Base-by-base conservation (phyloP, 2,888 invertebrate species). In the Ellobium chinense region DNA sequence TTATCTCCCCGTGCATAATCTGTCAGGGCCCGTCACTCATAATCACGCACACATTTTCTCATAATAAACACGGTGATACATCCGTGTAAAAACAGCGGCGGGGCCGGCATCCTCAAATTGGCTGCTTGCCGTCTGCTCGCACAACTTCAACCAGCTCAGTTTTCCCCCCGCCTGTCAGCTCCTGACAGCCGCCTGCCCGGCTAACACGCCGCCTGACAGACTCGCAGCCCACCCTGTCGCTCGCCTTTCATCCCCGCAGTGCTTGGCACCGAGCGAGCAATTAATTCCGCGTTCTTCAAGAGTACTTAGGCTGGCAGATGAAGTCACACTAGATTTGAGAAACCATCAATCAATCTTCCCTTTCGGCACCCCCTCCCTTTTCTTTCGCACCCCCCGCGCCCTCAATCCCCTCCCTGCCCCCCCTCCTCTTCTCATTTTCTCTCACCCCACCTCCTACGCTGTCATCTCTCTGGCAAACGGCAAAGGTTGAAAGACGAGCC, bases 241-340 rank as follows among this genome's bases (percentile, higher is more conserved):
- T 78, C 39, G 70, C 34, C 72, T 70, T 78, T 63, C 63, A 70
- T 72, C 78, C 70, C 68, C 39, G 39, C 27, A 21, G 77, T 39
- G 77, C 77, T 39, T 31, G 78, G 78, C 78, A 70, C 78, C 78
- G 31, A 60, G 78, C 63, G 63, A 62, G 78, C 78, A 78, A 78
- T 78, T 78, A 78, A 78, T 78, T 78, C 78, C 60, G 34, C 78
- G 78, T 62, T 78, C 78, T 63, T 78, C 62, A 63, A 70, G 70
- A 72, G 70, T 78, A 78, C 78, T 78, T 70, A 46, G 78, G 24
- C 70, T 66, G 83, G 74, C 83, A 83, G 80, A 84, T 83, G 84
- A 80, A 85, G 85, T 84, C 85, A 83, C 82, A 78, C 70, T 69
- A 82, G 79, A 82, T 83, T 84, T 84, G 82, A 74, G 36, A 80